Evolutionary conservation across 2,888 invertebrate genomes (phyloP), one percentile per base, ranked within the genome.

Genomic region (Cordilura impudica): DNA sequence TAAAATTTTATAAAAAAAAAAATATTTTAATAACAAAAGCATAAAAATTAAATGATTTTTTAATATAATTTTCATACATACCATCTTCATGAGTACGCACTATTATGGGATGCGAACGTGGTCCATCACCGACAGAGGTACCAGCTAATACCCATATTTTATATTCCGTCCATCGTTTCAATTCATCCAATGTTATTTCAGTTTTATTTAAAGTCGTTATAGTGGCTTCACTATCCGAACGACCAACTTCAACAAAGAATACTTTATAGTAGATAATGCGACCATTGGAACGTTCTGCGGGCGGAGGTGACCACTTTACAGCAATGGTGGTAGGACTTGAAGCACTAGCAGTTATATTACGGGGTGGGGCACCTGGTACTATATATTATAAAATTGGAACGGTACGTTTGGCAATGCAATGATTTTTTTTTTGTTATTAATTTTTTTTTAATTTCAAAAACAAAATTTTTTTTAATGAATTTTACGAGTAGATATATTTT

Each of bases 81-180:
- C 99, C 98, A 94, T 98, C 98, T 95, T 98, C 98, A 90, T 96
- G 96, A 84, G 98, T 98, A 92, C 95, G 95, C 87, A 97, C 95
- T 87, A 94, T 94, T 92, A 98, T 95, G 82, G 97, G 97, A 91
- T 95, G 95, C 85, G 97, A 97, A 87, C 95, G 93, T 82, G 96
- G 98, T 82, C 99, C 98, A 91, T 98, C 97, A 88, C 99, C 99
- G 84, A 98, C 97, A 87, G 94, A 95, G 86, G 98, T 99, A 88
- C 97, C 97, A 83, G 98, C 98, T 85, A 97, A 92, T 87, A 98
- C 96, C 97, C 97, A 97, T 87, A 99, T 95, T 90, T 97, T 94
- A 93, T 99, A 99, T 90, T 96, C 95, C 78, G 98, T 98, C 97
- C 97, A 98, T 82, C 96, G 95, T 89, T 95, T 95, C 87, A 98